phyloP scores from a whole-genome alignment of 1,140 invertebrate genomes.

The Halictus rubicundus region DNA sequence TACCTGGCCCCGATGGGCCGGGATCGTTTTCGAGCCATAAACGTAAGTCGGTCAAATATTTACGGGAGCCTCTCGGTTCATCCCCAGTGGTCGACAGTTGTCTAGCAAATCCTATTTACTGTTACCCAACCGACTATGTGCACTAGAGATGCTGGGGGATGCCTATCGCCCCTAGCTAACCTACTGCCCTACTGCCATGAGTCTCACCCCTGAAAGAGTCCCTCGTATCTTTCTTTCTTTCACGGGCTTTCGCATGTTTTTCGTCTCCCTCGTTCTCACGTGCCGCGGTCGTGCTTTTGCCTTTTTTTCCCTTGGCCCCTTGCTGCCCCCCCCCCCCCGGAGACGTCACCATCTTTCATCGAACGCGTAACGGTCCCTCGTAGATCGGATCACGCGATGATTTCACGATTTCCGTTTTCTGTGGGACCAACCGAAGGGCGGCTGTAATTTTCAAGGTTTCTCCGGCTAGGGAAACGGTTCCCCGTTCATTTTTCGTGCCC shows the following conservation, averaged over 20 bases:
- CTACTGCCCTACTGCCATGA: slow-evolving; percentile 78
- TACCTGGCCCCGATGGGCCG: slow-evolving; percentile 26
- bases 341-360: slow-evolving; percentile 42
- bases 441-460: slow-evolving; percentile 46
- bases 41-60: slow-evolving; percentile 60
- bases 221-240: slow-evolving; percentile 29
- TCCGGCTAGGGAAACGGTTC: slow-evolving; percentile 15
- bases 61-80: slow-evolving; percentile 49
- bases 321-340: slow-evolving; percentile 12
- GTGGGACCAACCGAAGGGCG: slow-evolving; percentile 18
- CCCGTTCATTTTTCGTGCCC: neutral
- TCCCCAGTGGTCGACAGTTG: slow-evolving; percentile 67
- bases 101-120: slow-evolving; percentile 74
- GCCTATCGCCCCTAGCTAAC: slow-evolving; percentile 76
- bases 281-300: slow-evolving; percentile 33
- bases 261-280: slow-evolving; percentile 38
- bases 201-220: slow-evolving; percentile 67
- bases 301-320: slow-evolving; percentile 20
- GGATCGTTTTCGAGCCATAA: slow-evolving; percentile 60
- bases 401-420: slow-evolving; percentile 37
- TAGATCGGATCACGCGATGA: slow-evolving; percentile 47
- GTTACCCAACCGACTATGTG: slow-evolving; percentile 63
- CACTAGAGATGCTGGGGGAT: slow-evolving; percentile 67
- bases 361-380: slow-evolving; percentile 54
- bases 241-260: slow-evolving; percentile 35